A percentile compares a stretch with the other conserved stretches of the same genome.
phyloP scores from a whole-genome alignment of 2,797 vertebrate genomes.

The Sebastes steindachneri region DNA sequence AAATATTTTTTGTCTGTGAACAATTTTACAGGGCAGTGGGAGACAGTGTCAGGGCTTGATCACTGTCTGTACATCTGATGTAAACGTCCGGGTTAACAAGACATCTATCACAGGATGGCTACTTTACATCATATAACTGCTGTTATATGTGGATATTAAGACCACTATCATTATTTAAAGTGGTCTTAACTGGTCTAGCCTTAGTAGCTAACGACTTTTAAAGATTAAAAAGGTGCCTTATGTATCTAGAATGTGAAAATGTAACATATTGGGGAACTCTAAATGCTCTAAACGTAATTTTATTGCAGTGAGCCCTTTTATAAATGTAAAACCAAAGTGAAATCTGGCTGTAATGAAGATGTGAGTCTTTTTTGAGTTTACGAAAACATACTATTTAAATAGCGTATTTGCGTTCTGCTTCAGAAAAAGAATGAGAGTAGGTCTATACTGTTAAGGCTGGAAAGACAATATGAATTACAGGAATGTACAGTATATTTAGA shows the following conservation, averaged over 20 bases:
- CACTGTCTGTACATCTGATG: not conserved
- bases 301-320: not conserved
- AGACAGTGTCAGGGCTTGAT: not conserved
- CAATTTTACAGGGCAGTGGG: not conserved
- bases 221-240: not conserved
- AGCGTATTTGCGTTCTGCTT: not conserved
- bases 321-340: not conserved
- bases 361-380: not conserved
- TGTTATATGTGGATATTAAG: not conserved
- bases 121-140: not conserved
- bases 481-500: not conserved
- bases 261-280: not conserved
- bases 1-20: not conserved
- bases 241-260: not conserved
- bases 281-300: not conserved
- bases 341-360: not conserved
- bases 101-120: not conserved
- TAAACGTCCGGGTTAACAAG: not conserved
- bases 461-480: not conserved
- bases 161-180: not conserved
- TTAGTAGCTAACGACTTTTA: not conserved
- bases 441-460: not conserved
- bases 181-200: not conserved
- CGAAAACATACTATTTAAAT: too few relatives aligned
- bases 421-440: not conserved